Evolutionary conservation across 2,113 vertebrate species (phyloP).

Genomic region (Oryzias curvinotus): DNA sequence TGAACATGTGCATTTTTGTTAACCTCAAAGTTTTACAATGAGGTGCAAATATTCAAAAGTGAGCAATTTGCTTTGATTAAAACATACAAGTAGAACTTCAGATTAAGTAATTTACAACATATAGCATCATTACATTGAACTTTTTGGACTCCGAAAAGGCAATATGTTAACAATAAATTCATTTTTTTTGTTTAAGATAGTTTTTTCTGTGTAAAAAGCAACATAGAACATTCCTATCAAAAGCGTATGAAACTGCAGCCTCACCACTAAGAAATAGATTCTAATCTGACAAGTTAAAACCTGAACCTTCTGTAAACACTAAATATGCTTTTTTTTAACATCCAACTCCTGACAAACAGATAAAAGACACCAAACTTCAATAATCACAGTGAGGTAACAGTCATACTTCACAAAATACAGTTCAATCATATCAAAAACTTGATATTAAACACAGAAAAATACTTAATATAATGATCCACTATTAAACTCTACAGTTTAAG

Average conservation of each 20-base stretch:
- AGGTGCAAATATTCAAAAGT: constrained; percentile 10
- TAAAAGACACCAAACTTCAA: constrained; percentile 9
- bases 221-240: no score
- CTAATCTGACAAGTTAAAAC: neutral
- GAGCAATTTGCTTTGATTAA: constrained; percentile 13
- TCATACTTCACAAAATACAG: constrained; percentile 19
- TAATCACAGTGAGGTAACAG: constrained; percentile 5
- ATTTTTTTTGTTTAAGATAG: no score
- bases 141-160: neutral
- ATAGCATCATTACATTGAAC: constrained; percentile 33
- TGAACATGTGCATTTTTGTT: neutral
- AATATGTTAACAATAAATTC: no score
- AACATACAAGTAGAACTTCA: constrained; percentile 37
- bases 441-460: constrained; percentile 2
- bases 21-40: constrained; percentile 41
- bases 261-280: no score
- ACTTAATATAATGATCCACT: no score
- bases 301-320: neutral
- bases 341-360: constrained; percentile 12
- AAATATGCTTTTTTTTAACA: constrained; percentile 9
- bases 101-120: constrained; percentile 32
- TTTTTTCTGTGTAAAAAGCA: no score
- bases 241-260: no score
- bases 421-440: neutral
- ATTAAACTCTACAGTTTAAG: no score